Conservation (phyloP, 2,113 vertebrate species). For the Phyllopteryx taeniolatus region DNA sequence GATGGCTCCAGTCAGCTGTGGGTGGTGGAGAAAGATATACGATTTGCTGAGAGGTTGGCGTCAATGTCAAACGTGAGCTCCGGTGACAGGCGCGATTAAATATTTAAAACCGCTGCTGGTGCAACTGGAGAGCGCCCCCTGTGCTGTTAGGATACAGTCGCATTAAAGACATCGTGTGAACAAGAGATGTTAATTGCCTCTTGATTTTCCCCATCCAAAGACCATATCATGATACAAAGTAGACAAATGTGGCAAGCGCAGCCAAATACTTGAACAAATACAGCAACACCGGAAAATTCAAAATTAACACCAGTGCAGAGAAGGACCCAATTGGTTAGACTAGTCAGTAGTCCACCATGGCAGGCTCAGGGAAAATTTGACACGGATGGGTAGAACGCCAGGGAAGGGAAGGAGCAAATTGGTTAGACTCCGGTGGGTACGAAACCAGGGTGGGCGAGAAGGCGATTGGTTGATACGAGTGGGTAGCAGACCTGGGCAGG, state of each 20-base stretch:
- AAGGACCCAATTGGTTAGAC: not conserved
- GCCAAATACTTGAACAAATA: not conserved
- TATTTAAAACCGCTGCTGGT: constrained; percentile 69
- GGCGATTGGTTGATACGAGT: not conserved
- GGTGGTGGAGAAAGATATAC: constrained; percentile 35
- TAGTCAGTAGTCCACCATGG: too few relatives aligned
- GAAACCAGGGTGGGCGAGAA: not conserved
- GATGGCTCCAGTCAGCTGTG: not conserved
- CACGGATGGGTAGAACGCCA: not conserved
- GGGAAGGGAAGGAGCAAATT: not conserved
- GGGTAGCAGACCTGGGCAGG: not conserved
- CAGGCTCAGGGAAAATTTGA: not conserved
- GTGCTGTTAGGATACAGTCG: constrained; percentile 39
- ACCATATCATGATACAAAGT: not conserved
- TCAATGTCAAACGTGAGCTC: constrained; percentile 72
- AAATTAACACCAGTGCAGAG: not conserved
- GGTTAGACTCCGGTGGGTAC: not conserved
- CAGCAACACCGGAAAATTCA: not conserved
- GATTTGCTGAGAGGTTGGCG: constrained; percentile 60
- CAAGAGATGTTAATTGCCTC: constrained; percentile 69
- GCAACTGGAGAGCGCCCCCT: constrained; percentile 60
- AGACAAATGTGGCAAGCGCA: not conserved
- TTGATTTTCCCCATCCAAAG: constrained; percentile 29
- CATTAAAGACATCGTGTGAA: constrained; percentile 68
- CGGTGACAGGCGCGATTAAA: constrained; percentile 69